Evolutionary conservation across 2,113 vertebrate genomes (phyloP).

Genomic region (Macrotus californicus): DNA sequence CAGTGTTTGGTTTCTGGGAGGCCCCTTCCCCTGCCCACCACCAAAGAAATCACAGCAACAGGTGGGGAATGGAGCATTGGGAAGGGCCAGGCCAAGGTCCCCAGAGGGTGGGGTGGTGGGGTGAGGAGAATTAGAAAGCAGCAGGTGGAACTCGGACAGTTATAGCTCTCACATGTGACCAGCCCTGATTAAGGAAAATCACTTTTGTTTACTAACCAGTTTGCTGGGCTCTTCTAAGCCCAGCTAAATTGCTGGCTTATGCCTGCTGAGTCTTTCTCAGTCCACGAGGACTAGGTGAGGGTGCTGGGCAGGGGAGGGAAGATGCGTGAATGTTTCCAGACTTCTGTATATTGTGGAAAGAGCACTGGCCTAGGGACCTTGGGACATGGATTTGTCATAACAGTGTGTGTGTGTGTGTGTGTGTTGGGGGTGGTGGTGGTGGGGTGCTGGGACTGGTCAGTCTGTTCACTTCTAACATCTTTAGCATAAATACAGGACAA

Average conservation of each 20-base stretch:
- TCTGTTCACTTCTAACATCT: neutral
- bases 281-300: neutral
- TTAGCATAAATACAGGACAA: neutral
- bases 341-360: neutral
- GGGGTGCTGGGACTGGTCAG: neutral
- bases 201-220: conserved; percentile 29
- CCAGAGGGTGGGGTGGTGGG: conserved; percentile 16
- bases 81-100: conserved; percentile 51
- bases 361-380: neutral
- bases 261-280: neutral
- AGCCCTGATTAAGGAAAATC: conserved; percentile 58
- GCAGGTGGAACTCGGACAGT: conserved; percentile 45
- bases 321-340: neutral
- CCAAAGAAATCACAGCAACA: conserved; percentile 62
- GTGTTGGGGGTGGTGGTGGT: too few species aligned
- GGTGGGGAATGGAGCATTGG: conserved; percentile 27
- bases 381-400: neutral
- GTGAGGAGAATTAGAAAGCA: neutral
- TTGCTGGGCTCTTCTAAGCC: neutral
- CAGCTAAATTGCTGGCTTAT: neutral
- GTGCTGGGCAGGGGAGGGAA: neutral
- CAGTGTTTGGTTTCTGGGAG: conserved; percentile 62
- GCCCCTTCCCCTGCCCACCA: conserved; percentile 3
- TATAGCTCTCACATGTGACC: neutral
- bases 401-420: too few species aligned